Conservation (phyloP, 2,888 invertebrate genomes). For the Rhorus exstirpatorius region DNA sequence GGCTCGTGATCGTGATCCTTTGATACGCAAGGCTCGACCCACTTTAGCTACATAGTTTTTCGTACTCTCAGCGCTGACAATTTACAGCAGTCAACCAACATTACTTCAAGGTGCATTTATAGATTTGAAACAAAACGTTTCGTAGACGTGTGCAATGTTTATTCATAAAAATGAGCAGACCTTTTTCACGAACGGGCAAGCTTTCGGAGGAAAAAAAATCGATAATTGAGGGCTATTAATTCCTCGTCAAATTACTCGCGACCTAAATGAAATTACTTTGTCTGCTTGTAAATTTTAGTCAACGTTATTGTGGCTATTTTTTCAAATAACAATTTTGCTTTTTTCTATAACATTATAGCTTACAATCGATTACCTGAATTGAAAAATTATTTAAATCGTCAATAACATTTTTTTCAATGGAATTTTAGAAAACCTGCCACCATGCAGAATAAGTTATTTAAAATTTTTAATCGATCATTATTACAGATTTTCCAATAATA, state of each 20-base stretch:
- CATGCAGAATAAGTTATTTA: no score
- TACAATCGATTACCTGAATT: no score
- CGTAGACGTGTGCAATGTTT: not conserved
- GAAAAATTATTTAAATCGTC: no score
- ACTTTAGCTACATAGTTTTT: constrained; percentile 38
- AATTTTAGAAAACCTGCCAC: no score
- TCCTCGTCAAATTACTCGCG: not conserved
- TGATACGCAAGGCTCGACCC: constrained; percentile 30
- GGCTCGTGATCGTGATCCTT: constrained; percentile 32
- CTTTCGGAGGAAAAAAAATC: not conserved
- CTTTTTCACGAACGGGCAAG: constrained; percentile 1
- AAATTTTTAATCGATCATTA: no score
- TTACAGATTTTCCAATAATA: no score
- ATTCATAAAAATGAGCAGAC: constrained; percentile 7
- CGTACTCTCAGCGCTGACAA: not conserved
- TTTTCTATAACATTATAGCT: no score
- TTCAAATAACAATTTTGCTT: no score
- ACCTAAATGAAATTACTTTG: not conserved
- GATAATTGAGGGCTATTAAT: not conserved
- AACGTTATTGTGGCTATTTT: not conserved
- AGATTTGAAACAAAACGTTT: not conserved
- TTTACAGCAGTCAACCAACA: constrained; percentile 21
- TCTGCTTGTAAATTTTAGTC: not conserved
- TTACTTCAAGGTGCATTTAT: not conserved
- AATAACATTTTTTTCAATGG: no score